These are phyloP conservation scores for Marcusenius ussheri DNA, from an alignment of 2,113 vertebrate species.

Conservation along the genomic window DNA sequence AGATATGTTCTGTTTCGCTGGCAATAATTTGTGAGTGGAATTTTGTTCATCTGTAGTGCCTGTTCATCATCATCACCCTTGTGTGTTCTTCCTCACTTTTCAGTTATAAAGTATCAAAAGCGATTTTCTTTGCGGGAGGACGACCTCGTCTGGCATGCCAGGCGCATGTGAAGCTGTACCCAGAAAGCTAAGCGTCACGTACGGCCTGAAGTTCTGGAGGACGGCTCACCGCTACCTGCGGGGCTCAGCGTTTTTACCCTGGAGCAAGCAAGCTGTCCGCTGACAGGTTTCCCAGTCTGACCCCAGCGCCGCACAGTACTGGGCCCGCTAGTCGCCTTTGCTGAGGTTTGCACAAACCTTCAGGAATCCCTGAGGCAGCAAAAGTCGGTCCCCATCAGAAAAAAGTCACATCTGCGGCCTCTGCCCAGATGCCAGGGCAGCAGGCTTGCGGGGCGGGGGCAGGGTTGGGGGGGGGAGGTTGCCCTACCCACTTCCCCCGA, in stretches of 20 bases:
- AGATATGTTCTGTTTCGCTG: not conserved
- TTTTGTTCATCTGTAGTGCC: not conserved
- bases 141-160: not conserved
- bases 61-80: not conserved
- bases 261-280: not conserved
- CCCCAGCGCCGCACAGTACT: not conserved
- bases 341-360: not conserved
- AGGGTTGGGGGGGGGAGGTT: not conserved
- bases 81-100: not conserved
- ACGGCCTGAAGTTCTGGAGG: not conserved
- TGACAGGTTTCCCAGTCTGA: not conserved
- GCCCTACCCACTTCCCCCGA: constrained; percentile 5
- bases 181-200: not conserved
- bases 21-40: not conserved
- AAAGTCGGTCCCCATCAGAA: not conserved
- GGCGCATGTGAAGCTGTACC: not conserved
- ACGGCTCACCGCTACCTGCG: too few relatives aligned
- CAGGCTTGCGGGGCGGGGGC: not conserved
- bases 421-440: not conserved
- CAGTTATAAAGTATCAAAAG: not conserved
- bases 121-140: not conserved
- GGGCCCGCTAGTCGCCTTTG: not conserved
- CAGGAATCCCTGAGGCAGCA: not conserved
- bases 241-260: not conserved
- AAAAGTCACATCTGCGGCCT: not conserved